These are phyloP conservation scores for Pardalotus punctatus DNA, from an alignment of 2,113 vertebrate genomes.

Conservation along the genomic window DNA sequence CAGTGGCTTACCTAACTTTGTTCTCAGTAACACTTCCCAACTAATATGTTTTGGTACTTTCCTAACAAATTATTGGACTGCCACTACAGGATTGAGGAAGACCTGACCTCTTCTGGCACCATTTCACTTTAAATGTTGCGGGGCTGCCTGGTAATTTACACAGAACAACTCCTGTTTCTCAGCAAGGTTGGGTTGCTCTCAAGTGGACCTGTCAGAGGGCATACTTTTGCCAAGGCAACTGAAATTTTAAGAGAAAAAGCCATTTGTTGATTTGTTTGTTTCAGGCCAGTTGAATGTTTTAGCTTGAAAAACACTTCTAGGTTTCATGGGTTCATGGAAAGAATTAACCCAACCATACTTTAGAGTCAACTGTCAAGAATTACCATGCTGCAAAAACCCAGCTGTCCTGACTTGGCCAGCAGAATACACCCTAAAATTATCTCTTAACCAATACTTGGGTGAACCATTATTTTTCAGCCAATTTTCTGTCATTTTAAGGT, in stretches of 20 bases:
- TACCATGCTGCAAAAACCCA: not conserved
- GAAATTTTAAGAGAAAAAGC: not conserved
- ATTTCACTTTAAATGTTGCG: not conserved
- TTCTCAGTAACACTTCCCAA: not conserved
- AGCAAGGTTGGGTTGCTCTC: not conserved
- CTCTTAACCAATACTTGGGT: not conserved
- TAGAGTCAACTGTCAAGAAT: not conserved
- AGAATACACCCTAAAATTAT: not conserved
- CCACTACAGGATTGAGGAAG: not conserved
- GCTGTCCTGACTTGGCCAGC: not conserved
- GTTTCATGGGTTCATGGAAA: not conserved
- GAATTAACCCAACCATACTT: not conserved
- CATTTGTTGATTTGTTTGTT: not conserved
- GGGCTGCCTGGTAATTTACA: not conserved
- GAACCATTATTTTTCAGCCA: not conserved
- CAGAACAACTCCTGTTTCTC: not conserved
- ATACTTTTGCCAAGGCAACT: not conserved
- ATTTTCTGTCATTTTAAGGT: not conserved
- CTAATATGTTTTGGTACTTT: not conserved
- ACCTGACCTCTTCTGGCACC: not conserved
- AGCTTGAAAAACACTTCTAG: not conserved
- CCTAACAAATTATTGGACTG: not conserved
- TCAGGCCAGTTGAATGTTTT: not conserved
- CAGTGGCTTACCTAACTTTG: not conserved
- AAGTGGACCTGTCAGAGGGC: not conserved